Evolutionary conservation across 2,113 vertebrate species (phyloP).

Genomic region (Corapipo altera): DNA sequence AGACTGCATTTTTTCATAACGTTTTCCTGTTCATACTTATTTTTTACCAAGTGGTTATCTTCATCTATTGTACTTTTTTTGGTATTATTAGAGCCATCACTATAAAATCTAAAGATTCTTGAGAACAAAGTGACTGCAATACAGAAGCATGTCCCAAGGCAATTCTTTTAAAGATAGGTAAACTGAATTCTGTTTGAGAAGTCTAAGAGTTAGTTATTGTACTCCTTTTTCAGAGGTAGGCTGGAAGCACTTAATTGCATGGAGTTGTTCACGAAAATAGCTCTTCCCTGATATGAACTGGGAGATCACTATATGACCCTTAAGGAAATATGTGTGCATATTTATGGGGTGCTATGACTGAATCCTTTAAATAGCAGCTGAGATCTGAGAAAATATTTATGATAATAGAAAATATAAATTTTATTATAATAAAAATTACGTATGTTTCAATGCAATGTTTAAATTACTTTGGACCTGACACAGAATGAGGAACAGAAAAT

Average conservation of each 20-base stretch:
- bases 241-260: not conserved
- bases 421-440: not conserved
- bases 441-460: not conserved
- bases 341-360: not conserved
- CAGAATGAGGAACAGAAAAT: not conserved
- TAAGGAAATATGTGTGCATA: accelerated
- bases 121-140: not conserved
- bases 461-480: not conserved
- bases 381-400: not conserved
- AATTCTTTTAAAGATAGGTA: not conserved
- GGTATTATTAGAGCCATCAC: not conserved
- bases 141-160: not conserved
- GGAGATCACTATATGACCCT: not conserved
- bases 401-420: not conserved
- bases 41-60: not conserved
- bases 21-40: not conserved
- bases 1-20: not conserved
- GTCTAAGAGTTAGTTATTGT: not conserved
- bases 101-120: not conserved
- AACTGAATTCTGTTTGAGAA: not conserved
- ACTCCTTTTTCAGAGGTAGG: not conserved
- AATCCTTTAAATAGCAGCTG: not conserved
- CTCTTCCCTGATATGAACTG: not conserved
- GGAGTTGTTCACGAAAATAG: not conserved
- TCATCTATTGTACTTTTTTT: not conserved